These are phyloP conservation scores for Tenrec ecaudatus DNA, from an alignment of 2,113 vertebrate genomes.

Conservation along the genomic window DNA sequence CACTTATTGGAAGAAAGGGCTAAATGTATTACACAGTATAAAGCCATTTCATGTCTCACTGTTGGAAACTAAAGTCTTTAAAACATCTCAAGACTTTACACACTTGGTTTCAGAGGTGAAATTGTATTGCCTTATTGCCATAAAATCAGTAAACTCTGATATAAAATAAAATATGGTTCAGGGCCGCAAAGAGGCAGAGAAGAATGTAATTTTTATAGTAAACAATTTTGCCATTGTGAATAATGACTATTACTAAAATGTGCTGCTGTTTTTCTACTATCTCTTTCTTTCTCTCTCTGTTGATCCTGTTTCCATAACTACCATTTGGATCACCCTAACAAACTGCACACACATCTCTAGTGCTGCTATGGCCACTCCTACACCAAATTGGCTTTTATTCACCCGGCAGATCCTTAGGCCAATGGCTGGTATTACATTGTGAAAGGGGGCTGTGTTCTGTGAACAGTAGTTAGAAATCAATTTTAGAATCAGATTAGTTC, in stretches of 20 bases:
- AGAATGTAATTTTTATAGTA: constrained; percentile 77
- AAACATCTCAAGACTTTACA: fast-evolving
- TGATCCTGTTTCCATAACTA: constrained; percentile 84
- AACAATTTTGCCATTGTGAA: constrained; percentile 79
- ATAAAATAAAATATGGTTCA: constrained; percentile 44
- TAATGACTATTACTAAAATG: constrained; percentile 74
- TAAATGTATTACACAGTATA: fast-evolving
- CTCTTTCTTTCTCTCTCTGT: constrained; percentile 81
- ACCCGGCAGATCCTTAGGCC: constrained; percentile 75
- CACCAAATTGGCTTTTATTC: constrained; percentile 79
- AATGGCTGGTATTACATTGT: constrained; percentile 51
- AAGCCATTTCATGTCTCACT: background rate
- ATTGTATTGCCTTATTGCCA: background rate
- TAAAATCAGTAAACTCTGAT: constrained; percentile 68
- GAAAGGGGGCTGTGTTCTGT: background rate
- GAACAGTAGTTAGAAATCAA: constrained; percentile 51
- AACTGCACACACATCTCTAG: constrained; percentile 78
- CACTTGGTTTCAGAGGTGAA: background rate
- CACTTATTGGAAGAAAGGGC: background rate
- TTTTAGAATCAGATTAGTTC: constrained; percentile 24
- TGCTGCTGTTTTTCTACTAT: constrained; percentile 80
- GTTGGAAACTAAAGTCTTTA: background rate
- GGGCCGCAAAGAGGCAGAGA: constrained; percentile 73
- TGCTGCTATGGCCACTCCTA: constrained; percentile 78
- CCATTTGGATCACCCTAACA: constrained; percentile 83